These are phyloP conservation scores for Stictonetta naevosa DNA, from an alignment of 2,113 vertebrate genomes.

Conservation along the genomic window DNA sequence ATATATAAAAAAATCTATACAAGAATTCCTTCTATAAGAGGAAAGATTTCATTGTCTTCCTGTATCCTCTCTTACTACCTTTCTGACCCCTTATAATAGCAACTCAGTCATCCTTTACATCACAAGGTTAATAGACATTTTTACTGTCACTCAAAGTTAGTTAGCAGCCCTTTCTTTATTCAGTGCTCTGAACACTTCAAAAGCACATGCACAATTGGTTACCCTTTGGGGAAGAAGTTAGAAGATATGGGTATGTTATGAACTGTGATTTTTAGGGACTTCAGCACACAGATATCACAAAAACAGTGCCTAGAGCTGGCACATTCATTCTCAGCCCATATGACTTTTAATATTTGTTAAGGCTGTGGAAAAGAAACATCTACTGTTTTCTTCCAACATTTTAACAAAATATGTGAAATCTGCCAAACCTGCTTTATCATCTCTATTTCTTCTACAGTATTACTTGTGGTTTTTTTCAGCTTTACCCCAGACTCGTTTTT, in stretches of 20 bases:
- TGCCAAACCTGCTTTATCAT: neutral
- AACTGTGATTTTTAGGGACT: neutral
- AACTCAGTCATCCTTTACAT: neutral
- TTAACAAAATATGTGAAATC: neutral
- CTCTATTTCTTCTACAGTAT: neutral
- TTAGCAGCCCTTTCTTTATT: neutral
- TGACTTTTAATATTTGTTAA: neutral
- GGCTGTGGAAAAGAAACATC: neutral
- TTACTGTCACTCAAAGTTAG: neutral
- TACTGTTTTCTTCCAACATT: fast-evolving
- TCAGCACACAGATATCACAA: too few relatives aligned
- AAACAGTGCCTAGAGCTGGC: neutral
- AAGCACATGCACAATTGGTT: neutral
- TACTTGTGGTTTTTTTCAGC: neutral
- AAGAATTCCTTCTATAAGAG: neutral
- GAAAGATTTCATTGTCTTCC: neutral
- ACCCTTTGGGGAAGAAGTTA: neutral
- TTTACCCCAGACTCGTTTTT: neutral
- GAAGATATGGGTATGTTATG: neutral
- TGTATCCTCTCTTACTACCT: neutral
- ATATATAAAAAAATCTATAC: neutral
- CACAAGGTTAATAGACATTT: neutral
- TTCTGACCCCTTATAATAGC: neutral
- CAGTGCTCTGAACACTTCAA: neutral
- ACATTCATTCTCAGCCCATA: neutral